Conservation (phyloP, 1,140 invertebrate species). For the Pseudobourletiella spinata region DNA sequence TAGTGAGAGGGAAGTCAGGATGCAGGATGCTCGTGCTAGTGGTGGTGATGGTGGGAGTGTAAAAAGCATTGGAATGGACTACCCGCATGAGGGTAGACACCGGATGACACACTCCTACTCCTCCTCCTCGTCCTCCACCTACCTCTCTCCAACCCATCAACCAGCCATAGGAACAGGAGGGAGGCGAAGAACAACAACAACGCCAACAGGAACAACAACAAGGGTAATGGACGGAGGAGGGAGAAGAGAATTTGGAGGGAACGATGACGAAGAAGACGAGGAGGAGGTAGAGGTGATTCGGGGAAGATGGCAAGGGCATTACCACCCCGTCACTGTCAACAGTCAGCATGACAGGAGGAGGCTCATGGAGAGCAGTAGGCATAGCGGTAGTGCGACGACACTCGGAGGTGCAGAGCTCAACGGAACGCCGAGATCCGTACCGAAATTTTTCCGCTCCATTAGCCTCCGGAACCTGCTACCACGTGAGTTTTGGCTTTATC, state of each 20-base stretch:
- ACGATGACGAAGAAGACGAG: neutral
- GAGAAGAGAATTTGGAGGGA: neutral
- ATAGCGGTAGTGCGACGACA: neutral
- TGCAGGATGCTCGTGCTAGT: neutral
- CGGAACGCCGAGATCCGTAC: constrained; percentile 7
- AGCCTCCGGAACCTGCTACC: constrained; percentile 27
- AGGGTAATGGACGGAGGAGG: neutral
- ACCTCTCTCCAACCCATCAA: too few relatives aligned
- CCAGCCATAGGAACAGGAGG: too few relatives aligned
- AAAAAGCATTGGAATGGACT: too few relatives aligned
- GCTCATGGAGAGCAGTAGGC: neutral
- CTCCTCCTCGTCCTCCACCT: too few relatives aligned
- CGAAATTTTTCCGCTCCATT: constrained; percentile 29
- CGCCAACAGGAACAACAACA: neutral
- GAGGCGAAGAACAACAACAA: too few relatives aligned
- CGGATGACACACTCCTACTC: too few relatives aligned
- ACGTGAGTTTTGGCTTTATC: constrained; percentile 24
- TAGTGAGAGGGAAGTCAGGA: neutral
- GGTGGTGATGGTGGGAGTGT: neutral
- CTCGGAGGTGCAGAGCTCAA: too few relatives aligned
- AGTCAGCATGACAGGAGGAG: too few relatives aligned
- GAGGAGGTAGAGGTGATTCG: neutral
- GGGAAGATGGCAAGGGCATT: neutral
- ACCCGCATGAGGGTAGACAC: too few relatives aligned
- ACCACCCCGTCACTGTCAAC: neutral